phyloP scores from a whole-genome alignment of 2,797 vertebrate genomes.

The Lacerta viridis region DNA sequence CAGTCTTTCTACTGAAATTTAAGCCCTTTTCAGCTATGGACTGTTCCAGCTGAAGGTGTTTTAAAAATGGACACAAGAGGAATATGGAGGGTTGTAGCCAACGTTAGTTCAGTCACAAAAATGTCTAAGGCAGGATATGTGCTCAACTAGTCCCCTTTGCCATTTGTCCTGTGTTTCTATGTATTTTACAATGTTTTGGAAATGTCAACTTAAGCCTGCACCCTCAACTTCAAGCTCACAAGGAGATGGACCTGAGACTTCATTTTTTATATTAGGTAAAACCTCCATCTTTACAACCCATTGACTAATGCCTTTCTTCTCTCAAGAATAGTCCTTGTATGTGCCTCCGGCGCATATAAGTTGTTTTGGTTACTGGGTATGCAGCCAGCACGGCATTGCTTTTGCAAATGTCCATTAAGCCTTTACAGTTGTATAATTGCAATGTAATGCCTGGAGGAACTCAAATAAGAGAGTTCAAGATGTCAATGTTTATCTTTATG shows the following conservation, averaged over 20 bases:
- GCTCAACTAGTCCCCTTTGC: neutral
- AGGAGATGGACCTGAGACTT: neutral
- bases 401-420: slow-evolving; percentile 36
- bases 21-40: neutral
- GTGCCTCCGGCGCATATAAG: slow-evolving; percentile 1
- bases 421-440: slow-evolving; percentile 29
- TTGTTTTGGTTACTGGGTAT: slow-evolving; percentile 31
- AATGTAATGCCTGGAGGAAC: slow-evolving; percentile 41
- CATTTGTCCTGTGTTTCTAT: neutral
- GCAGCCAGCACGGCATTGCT: slow-evolving; percentile 5
- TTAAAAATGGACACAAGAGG: too few relatives aligned
- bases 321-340: slow-evolving; percentile 19
- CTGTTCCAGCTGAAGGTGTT: neutral
- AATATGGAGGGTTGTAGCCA: too few relatives aligned
- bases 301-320: slow-evolving; percentile 8
- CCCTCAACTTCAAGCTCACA: neutral
- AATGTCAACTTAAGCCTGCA: neutral
- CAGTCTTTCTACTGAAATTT: neutral
- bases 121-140: too few relatives aligned
- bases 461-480: slow-evolving; percentile 39
- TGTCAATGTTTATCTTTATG: slow-evolving; percentile 28
- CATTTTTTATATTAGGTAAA: neutral
- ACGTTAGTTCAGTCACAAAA: too few relatives aligned
- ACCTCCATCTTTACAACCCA: slow-evolving; percentile 22
- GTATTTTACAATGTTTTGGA: neutral